Evolutionary conservation across 2,113 vertebrate genomes (phyloP), one percentile per base, ranked within the genome.

Genomic region (Epinephelus cyanopodus): DNA sequence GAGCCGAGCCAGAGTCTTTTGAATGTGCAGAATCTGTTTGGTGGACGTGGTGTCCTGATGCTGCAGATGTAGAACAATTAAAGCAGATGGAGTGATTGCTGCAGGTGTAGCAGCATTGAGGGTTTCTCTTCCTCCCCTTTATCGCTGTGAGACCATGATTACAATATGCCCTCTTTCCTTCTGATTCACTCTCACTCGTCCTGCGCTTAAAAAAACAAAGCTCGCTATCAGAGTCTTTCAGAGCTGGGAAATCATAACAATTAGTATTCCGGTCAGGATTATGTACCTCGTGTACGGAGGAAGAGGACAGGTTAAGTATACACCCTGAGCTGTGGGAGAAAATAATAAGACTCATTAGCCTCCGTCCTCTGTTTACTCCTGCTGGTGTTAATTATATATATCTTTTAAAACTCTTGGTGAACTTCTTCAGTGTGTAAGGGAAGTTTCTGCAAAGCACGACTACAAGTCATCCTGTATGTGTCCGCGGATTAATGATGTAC

Each of bases 301-400:
- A 85, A 84, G 76, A 82, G 50, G 85, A 90, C 42, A 74, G 83
- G 78, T 82, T 89, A 91, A 92, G 90, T 83, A 83, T 89, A 86
- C 65, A 74, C 65, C 39, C 82, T 78, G 74, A 69, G 81, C 25
- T 13, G 25, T 78, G 52, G 48, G 61, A 84, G 83, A 87, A 86
- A 87, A 85, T 85, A 85, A 92, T 85, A 58, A 73, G 79, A 73
- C 82, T 87, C 74, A 84, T 90, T 89, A 85, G 66, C 74, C 15
- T 83, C 48, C 74, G 58, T 68, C 37, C 75, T 89, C 64, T 86
- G 77, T 89, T 89, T 85, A 71, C 73, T 81, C 53, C 23, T n/a
- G 53, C 37, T 57, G 33, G 25, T 29, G 57, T 39, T 77, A 57
- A 74, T 71, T 58, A 72, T 74, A 73, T 74, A 74, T 69, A 79